These are phyloP conservation scores for Ramazzottius varieornatus DNA, from an alignment of 2,888 invertebrate genomes.

Conservation along the genomic window DNA sequence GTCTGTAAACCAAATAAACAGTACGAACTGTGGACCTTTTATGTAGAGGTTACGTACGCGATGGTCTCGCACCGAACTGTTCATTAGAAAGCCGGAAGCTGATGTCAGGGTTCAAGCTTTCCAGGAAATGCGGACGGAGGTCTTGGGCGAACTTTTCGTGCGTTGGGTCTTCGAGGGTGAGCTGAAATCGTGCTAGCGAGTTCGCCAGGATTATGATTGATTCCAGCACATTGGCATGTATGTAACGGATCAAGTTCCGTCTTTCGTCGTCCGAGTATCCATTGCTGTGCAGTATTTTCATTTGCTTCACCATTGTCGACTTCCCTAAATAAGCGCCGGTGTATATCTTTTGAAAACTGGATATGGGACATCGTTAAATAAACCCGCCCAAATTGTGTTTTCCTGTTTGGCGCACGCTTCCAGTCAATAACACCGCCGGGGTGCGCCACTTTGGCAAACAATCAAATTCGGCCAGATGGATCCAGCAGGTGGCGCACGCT, in stretches of 20 bases:
- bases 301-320: constrained; percentile 2
- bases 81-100: too few species aligned
- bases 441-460: too few species aligned
- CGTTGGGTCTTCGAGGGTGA: not conserved
- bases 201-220: not conserved
- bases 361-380: too few species aligned
- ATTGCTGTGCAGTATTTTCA: not conserved
- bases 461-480: too few species aligned
- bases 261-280: not conserved
- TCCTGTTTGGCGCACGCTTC: too few species aligned
- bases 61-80: too few species aligned
- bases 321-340: not conserved
- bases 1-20: not conserved
- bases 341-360: too few species aligned
- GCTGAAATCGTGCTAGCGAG: not conserved
- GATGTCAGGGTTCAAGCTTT: too few species aligned
- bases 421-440: too few species aligned
- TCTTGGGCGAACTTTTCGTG: not conserved
- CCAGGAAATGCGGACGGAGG: not conserved
- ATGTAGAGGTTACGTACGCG: too few species aligned
- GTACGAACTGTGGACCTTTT: not conserved
- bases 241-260: not conserved
- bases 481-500: too few species aligned
- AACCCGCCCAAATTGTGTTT: too few species aligned
- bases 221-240: not conserved